Base-by-base conservation (phyloP, 2,888 invertebrate genomes). In the Drosophila kokeensis region DNA sequence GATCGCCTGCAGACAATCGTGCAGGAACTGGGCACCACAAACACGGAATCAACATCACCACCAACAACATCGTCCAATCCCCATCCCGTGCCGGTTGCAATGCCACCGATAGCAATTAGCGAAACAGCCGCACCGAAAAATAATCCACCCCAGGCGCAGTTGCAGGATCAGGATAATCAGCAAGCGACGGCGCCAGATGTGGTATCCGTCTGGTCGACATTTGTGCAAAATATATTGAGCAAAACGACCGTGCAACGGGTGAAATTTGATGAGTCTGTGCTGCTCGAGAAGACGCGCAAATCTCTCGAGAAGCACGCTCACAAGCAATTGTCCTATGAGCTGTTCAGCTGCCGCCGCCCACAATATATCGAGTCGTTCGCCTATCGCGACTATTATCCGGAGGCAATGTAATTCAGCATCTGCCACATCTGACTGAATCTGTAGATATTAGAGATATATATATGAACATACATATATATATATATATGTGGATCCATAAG, bases 271-370 rank as follows among this genome's bases (percentile, higher is more conserved):
- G 96, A 96, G 6, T 96, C 96, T 85, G 93, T 94, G 49, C 94
- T 97, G 93, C 91, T 96, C 36, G 96, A 96, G 84, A 95, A 95
- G 83, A 95, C 97, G 70, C 94, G 91, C 27, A 81, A 81, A 66
- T 94, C 94, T 69, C 95, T 96, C 79, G 94, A 95, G 63, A 94
- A 94, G 90, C 95, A 95, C 65, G 94, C 94, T 10, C 95, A 95
- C 89, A 93, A 94, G 73, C 94, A 95, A 18, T 92, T 94, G 49
- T 95, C 95, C 89, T 97, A 95, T 92, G 95, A 96, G 71, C 90
- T 96, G 18, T 93, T 98, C 65, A 95, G 96, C 54, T 98, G 98
- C 84, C 95, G 96, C 59, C 96, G 97, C 2, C 97, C 97, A 66
- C 96, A 79, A 11, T 93, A 88, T 58, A 84, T 90, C 7, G 92